These are phyloP conservation scores for Dasyornis broadbenti DNA, from an alignment of 2,113 vertebrate species.

Conservation along the genomic window DNA sequence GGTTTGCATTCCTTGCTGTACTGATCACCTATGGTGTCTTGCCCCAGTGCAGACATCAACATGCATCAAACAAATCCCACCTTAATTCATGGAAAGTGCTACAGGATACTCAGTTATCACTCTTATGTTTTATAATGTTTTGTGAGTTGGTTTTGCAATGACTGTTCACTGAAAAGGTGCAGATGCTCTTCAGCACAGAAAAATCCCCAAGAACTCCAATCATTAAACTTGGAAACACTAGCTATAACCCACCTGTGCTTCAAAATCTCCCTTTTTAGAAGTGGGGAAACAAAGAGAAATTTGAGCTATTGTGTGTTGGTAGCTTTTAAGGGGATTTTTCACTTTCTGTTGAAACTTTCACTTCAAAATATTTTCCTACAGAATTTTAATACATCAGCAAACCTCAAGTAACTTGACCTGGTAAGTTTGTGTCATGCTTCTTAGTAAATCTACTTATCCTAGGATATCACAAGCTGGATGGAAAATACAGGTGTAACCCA, in stretches of 20 bases:
- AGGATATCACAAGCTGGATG: background rate
- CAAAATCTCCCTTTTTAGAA: background rate
- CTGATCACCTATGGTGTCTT: background rate
- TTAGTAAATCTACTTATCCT: background rate
- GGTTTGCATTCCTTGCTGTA: background rate
- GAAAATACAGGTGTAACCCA: background rate
- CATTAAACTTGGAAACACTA: background rate
- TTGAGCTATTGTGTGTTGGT: background rate
- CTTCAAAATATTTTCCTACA: background rate
- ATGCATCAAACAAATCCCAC: background rate
- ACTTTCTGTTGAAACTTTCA: background rate
- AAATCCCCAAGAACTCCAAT: background rate
- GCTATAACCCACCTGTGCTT: background rate
- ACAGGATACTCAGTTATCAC: background rate
- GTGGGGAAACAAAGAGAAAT: background rate
- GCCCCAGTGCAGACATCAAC: background rate
- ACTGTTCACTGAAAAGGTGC: background rate
- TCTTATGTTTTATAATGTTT: background rate
- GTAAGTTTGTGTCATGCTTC: background rate
- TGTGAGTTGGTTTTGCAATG: background rate
- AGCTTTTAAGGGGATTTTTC: background rate
- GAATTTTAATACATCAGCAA: background rate
- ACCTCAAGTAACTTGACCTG: background rate
- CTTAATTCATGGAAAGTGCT: background rate
- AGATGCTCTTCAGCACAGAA: background rate